These are phyloP conservation scores for Eurytoma californica DNA, from an alignment of 2,888 invertebrate species.

Conservation along the genomic window DNA sequence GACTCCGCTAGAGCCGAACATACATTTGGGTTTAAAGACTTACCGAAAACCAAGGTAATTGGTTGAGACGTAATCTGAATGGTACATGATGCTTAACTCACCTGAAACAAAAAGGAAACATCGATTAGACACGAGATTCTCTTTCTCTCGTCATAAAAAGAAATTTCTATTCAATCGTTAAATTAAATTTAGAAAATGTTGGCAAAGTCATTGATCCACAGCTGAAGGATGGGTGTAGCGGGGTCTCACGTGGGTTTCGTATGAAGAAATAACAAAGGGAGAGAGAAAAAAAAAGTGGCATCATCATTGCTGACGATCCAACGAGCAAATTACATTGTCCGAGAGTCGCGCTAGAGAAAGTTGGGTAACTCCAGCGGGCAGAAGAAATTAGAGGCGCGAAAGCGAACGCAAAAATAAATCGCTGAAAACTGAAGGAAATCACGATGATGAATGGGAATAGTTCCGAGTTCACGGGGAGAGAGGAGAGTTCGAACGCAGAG, in stretches of 20 bases:
- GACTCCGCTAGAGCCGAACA: too few species aligned
- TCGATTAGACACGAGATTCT: not conserved
- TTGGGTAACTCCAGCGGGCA: not conserved
- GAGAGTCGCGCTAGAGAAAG: not conserved
- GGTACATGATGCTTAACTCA: constrained; percentile 28
- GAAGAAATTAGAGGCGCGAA: constrained; percentile 9
- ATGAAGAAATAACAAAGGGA: too few species aligned
- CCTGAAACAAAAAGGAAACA: constrained; percentile 40
- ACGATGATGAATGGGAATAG: constrained; percentile 38
- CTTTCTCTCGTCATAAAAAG: too few species aligned
- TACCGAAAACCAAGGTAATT: not conserved
- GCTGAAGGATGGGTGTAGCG: too few species aligned
- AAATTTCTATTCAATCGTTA: too few species aligned
- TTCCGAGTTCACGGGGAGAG: not conserved
- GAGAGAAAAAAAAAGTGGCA: too few species aligned
- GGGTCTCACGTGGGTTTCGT: too few species aligned
- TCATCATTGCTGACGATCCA: too few species aligned
- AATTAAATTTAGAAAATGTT: too few species aligned
- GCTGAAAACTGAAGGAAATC: constrained; percentile 33
- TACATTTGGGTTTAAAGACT: not conserved
- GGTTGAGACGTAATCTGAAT: not conserved
- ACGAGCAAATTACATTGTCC: too few species aligned
- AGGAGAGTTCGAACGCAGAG: not conserved
- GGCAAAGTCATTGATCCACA: too few species aligned
- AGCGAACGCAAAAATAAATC: constrained; percentile 21